phyloP scores from a whole-genome alignment of 2,888 invertebrate genomes.

The Epiperipatus broadwayi region DNA sequence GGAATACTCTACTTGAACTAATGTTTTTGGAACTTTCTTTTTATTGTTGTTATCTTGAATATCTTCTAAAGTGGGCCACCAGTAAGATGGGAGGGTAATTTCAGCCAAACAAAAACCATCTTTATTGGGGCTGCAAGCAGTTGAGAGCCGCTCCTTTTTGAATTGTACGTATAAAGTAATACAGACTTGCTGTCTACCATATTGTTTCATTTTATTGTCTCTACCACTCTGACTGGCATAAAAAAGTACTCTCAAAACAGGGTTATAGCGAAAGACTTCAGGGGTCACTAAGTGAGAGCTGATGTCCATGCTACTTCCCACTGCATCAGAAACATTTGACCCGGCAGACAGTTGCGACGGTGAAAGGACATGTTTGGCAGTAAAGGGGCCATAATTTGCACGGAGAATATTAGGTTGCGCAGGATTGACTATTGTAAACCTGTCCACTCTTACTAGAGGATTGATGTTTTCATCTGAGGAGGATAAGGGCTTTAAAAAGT shows the following conservation, averaged over 20 bases:
- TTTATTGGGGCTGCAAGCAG: slow-evolving; percentile 67
- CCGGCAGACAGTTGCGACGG: slow-evolving; percentile 40
- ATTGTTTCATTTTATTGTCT: slow-evolving; percentile 11
- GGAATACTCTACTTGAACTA: too few species aligned
- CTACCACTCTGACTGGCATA: slow-evolving; percentile 52
- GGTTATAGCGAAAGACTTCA: slow-evolving; percentile 66
- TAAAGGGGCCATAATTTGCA: slow-evolving; percentile 82
- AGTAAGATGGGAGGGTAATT: slow-evolving; percentile 63
- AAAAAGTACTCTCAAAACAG: slow-evolving; percentile 74
- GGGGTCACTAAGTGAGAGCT: slow-evolving; percentile 78
- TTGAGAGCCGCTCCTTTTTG: slow-evolving; percentile 43
- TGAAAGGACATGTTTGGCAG: slow-evolving; percentile 78
- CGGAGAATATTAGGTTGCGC: slow-evolving; percentile 74
- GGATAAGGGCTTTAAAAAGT: slow-evolving; percentile 38
- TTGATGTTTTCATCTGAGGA: too few species aligned
- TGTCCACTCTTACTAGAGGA: too few species aligned
- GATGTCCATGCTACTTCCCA: slow-evolving; percentile 43
- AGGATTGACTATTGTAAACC: slow-evolving; percentile 76
- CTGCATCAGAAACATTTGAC: slow-evolving; percentile 37
- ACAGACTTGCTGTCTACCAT: slow-evolving; percentile 12
- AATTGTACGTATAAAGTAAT: slow-evolving; percentile 24
- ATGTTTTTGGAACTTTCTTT: too few species aligned
- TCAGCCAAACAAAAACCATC: slow-evolving; percentile 81
- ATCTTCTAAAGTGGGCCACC: slow-evolving; percentile 47
- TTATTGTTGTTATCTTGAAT: too few species aligned